Base-by-base conservation (phyloP, 2,797 vertebrate genomes). In the Acanthurus leucopareius region DNA sequence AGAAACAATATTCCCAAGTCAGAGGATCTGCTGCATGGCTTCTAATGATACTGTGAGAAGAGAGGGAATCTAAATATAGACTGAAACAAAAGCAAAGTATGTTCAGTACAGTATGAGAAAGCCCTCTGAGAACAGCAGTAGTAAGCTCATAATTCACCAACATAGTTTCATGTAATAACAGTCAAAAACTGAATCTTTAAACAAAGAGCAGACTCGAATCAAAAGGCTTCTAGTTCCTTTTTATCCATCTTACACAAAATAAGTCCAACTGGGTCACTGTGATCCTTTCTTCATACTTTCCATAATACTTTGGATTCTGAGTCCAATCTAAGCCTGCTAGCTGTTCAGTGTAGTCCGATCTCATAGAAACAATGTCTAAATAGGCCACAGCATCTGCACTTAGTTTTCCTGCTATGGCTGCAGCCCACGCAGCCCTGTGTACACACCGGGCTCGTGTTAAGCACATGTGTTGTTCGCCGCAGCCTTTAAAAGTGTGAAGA, bases 51-150 rank as follows among this genome's bases (percentile, higher is more conserved):
- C 48, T 44, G 40, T 54, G 53, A 59, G 58, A 80, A 67, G 42
- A 77, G 44, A n/a, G 8, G 48, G 56, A 65, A 62, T 74, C 86
- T 90, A 90, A 85, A 88, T 83, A 84, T 85, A 85, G 87, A 83
- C 53, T 10, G 64, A 79, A 81, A 89, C 77, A 81, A 90, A 89
- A 83, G 84, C 77, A 86, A 83, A 88, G 79, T 75, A 47, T 83
- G 71, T 72, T 77, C 77, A 78, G 75, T 85, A 77, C 84, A 86
- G 84, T 79, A 62, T 75, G 75, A 87, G 60, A 74, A 85, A 88
- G 42, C 70, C 85, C 75, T 64, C 32, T 70, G 83, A 88, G 85
- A 87, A 61, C 65, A 20, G 68, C 70, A 47, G 61, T 69, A 77
- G 67, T 72, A 47, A 69, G 63, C 58, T 79, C 42, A 69, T 75